Evolutionary conservation across 2,888 invertebrate species (phyloP).

Genomic region (Ornithoptera priamus): DNA sequence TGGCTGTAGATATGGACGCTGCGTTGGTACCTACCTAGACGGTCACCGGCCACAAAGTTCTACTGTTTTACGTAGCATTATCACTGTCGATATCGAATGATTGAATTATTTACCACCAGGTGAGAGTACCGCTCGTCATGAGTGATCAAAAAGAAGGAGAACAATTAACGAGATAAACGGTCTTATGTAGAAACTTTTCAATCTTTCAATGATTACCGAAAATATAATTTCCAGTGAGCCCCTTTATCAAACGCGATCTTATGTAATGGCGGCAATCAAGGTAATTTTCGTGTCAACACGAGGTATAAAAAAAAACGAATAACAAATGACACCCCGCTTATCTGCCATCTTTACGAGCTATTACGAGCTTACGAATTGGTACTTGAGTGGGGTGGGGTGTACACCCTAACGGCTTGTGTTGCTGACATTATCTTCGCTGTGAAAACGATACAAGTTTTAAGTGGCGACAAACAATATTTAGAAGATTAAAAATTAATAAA

Average conservation of each 20-base stretch:
- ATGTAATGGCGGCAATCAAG: slow-evolving; percentile 64
- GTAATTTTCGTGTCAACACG: slow-evolving; percentile 68
- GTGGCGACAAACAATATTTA: too few species aligned
- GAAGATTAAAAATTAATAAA: too few species aligned
- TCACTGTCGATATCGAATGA: too few species aligned
- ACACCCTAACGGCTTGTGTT: background rate
- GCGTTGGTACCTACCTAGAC: too few species aligned
- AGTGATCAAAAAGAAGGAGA: background rate
- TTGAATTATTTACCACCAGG: too few species aligned
- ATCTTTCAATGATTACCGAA: slow-evolving; percentile 21
- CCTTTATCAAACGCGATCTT: slow-evolving; percentile 58
- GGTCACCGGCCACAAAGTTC: too few species aligned
- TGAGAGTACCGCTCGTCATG: too few species aligned
- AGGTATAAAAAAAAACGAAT: slow-evolving; percentile 40
- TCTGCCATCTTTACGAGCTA: slow-evolving; percentile 61
- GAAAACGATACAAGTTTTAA: too few species aligned
- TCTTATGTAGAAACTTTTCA: background rate
- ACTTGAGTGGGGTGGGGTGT: slow-evolving; percentile 4
- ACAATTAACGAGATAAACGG: background rate
- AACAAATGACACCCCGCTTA: slow-evolving; percentile 68
- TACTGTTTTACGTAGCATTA: too few species aligned
- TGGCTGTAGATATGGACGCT: too few species aligned
- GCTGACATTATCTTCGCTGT: too few species aligned
- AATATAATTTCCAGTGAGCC: slow-evolving; percentile 28
- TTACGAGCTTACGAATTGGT: slow-evolving; percentile 35